Conservation (phyloP, 2,113 vertebrate genomes). For the Eptatretus burgeri region DNA sequence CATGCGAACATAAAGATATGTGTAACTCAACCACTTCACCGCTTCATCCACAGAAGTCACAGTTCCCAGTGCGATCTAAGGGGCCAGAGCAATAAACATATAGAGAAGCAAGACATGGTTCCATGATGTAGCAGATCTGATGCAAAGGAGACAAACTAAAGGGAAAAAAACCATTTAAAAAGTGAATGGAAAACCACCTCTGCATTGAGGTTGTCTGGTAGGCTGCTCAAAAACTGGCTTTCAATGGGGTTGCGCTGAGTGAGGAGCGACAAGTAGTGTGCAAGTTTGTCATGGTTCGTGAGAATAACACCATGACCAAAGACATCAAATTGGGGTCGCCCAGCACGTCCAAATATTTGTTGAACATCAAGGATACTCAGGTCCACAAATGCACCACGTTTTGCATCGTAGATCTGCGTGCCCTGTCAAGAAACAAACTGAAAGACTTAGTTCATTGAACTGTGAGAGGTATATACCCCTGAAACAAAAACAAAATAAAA, state of each 20-base stretch:
- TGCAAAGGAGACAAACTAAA: too few species aligned
- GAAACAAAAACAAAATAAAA: neutral
- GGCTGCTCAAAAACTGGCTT: conserved; percentile 70
- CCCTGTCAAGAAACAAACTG: conserved; percentile 23
- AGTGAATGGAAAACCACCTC: conserved; percentile 27
- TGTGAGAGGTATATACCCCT: conserved; percentile 20
- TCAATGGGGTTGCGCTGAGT: conserved; percentile 97
- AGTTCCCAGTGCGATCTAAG: conserved; percentile 62
- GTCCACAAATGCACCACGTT: conserved; percentile 75
- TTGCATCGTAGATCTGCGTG: conserved; percentile 91
- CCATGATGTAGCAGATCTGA: too few species aligned
- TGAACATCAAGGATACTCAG: conserved; percentile 96
- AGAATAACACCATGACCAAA: conserved; percentile 84
- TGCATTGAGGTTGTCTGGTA: conserved; percentile 80
- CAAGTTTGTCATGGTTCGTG: conserved; percentile 81
- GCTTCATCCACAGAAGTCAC: conserved; percentile 92
- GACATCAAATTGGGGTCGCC: conserved; percentile 80
- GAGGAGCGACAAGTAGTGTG: conserved; percentile 74
- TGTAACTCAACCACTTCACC: conserved; percentile 95
- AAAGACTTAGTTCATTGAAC: neutral
- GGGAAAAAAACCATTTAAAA: too few species aligned
- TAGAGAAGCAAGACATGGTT: conserved; percentile 10
- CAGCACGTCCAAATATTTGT: conserved; percentile 94
- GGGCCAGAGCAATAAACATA: conserved; percentile 15
- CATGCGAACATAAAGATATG: conserved; percentile 88